These are phyloP conservation scores for Halictus rubicundus DNA, from an alignment of 1,140 invertebrate genomes.

Conservation along the genomic window DNA sequence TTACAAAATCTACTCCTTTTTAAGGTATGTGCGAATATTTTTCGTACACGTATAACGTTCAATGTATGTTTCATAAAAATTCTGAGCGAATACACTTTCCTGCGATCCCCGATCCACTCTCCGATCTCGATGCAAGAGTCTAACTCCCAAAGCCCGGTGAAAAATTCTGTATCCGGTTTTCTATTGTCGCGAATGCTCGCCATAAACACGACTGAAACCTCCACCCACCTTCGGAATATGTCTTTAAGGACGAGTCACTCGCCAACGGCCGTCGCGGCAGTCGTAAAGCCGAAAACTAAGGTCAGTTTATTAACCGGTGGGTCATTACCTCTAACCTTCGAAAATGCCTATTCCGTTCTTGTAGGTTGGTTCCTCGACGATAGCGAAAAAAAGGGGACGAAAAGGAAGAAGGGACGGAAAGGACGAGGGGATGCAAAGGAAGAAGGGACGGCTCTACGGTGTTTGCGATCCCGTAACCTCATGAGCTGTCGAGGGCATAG, in stretches of 20 bases:
- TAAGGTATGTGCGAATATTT: too few species aligned
- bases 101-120: too few species aligned
- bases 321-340: constrained; percentile 12
- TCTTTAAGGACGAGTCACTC: not conserved
- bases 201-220: not conserved
- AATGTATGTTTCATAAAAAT: too few species aligned
- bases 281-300: constrained; percentile 28
- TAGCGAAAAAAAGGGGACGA: not conserved
- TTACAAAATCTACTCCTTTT: too few species aligned
- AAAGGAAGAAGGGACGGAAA: not conserved
- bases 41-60: too few species aligned
- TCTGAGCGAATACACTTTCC: too few species aligned
- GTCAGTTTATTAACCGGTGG: constrained; percentile 10
- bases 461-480: not conserved
- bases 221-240: not conserved
- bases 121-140: too few species aligned
- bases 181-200: too few species aligned
- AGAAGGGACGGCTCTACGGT: not conserved
- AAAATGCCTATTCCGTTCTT: not conserved
- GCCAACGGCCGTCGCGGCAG: not conserved
- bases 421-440: too few species aligned
- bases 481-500: not conserved
- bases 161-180: not conserved
- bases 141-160: not conserved
- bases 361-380: too few species aligned